These are phyloP conservation scores for Agrypnus murinus DNA, from an alignment of 2,888 invertebrate species.

Conservation along the genomic window DNA sequence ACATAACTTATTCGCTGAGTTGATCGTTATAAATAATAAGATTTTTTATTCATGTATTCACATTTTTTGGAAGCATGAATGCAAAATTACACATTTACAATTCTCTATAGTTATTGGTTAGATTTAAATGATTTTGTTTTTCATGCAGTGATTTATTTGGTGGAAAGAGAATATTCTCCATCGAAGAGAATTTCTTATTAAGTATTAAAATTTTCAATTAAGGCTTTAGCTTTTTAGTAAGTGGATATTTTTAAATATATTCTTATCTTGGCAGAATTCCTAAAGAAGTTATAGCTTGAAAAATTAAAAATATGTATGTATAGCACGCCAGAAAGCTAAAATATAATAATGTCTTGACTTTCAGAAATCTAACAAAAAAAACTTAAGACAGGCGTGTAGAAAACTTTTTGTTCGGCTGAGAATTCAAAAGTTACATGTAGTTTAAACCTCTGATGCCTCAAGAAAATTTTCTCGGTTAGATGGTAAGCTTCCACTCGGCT, in stretches of 20 bases:
- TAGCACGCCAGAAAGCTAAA: background rate
- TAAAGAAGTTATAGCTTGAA: no score
- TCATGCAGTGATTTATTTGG: conserved; percentile 28
- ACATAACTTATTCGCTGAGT: background rate
- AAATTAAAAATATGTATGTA: no score
- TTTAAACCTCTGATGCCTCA: background rate
- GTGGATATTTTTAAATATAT: no score
- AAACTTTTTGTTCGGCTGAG: background rate
- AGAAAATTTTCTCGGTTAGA: conserved; percentile 1
- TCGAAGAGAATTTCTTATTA: no score
- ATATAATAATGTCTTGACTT: background rate
- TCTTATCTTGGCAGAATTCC: no score
- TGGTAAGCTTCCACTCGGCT: conserved; percentile 18
- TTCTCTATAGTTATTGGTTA: conserved; percentile 34
- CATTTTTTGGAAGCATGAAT: conserved; percentile 27
- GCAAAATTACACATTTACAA: conserved; percentile 31
- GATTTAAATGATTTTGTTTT: conserved; percentile 24
- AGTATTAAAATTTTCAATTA: no score
- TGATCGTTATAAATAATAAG: conserved; percentile 5
- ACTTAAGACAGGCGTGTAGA: background rate
- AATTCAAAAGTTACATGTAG: conserved; percentile 9
- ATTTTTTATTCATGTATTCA: conserved; percentile 31
- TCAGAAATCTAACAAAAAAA: background rate
- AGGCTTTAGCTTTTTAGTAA: no score
- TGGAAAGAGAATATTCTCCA: conserved; percentile 2